Evolutionary conservation across 53 echinoderm and acorn worm genomes (phyloP).

Genomic region (Holothuria leucospilota): DNA sequence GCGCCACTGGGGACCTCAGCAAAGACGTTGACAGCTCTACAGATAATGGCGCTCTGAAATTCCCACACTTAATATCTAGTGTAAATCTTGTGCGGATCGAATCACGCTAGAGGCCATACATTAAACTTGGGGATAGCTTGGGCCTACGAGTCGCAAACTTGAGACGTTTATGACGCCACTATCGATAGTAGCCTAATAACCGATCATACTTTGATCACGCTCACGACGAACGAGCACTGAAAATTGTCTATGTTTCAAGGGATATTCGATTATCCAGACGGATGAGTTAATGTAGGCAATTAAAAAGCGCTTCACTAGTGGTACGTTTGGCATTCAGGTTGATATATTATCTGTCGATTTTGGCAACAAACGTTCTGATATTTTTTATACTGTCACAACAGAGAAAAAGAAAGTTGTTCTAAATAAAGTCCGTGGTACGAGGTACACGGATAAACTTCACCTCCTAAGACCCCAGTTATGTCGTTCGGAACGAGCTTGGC

Average conservation of each 20-base stretch:
- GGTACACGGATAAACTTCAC: too few species aligned
- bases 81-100: background rate
- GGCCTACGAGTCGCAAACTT: background rate
- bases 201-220: background rate
- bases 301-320: background rate
- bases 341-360: too few species aligned
- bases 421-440: background rate
- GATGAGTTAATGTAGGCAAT: background rate
- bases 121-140: background rate
- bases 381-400: background rate
- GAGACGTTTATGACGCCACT: background rate
- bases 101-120: slow-evolving; percentile 6
- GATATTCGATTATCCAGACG: background rate
- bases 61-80: background rate
- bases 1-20: slow-evolving; percentile 20
- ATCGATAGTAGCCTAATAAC: background rate
- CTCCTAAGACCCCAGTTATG: too few species aligned
- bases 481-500: too few species aligned
- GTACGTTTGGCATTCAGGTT: too few species aligned
- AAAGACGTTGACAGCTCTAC: background rate
- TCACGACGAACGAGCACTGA: background rate
- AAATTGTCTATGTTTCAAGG: background rate
- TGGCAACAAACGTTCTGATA: too few species aligned
- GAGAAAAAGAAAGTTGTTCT: background rate
- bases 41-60: background rate